A percentile compares a stretch with the other conserved stretches of the same genome.
phyloP scores from a whole-genome alignment of 1,140 invertebrate species.

The Bombus difficillimus region DNA sequence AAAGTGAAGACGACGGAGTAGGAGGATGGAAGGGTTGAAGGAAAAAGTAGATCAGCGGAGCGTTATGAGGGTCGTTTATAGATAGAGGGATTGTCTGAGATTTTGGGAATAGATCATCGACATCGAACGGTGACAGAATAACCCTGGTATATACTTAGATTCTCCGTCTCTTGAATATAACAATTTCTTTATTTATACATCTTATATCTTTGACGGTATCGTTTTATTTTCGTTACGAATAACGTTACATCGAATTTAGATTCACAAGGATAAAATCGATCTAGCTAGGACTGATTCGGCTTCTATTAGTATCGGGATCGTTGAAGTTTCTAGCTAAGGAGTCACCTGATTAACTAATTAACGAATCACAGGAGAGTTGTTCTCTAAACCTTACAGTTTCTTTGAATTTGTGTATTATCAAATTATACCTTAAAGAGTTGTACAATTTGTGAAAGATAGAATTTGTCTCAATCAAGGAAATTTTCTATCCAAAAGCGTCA shows the following conservation, averaged over 20 bases:
- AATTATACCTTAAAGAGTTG: not conserved
- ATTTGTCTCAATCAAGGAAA: not conserved
- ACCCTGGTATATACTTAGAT: not conserved
- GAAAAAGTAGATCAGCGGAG: constrained; percentile 12
- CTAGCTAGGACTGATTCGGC: too few species aligned
- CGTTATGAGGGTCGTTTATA: not conserved
- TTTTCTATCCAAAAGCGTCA: not conserved
- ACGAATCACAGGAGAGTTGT: not conserved
- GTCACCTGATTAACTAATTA: not conserved
- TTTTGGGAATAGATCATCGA: not conserved
- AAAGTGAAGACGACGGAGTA: not conserved
- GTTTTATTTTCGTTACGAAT: not conserved
- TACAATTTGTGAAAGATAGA: not conserved
- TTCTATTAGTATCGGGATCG: too few species aligned
- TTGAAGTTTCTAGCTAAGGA: not conserved
- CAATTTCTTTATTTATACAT: too few species aligned
- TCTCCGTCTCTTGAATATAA: too few species aligned
- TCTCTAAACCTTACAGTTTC: not conserved
- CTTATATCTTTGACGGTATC: too few species aligned
- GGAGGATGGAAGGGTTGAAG: not conserved
- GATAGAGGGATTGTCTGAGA: not conserved
- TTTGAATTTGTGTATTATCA: not conserved
- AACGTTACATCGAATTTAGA: too few species aligned
- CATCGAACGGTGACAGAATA: not conserved
- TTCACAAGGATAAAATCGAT: too few species aligned